A percentile compares a stretch with the other conserved stretches of the same genome.
phyloP scores from a whole-genome alignment of 2,888 invertebrate genomes.

The Heliconius hortense region DNA sequence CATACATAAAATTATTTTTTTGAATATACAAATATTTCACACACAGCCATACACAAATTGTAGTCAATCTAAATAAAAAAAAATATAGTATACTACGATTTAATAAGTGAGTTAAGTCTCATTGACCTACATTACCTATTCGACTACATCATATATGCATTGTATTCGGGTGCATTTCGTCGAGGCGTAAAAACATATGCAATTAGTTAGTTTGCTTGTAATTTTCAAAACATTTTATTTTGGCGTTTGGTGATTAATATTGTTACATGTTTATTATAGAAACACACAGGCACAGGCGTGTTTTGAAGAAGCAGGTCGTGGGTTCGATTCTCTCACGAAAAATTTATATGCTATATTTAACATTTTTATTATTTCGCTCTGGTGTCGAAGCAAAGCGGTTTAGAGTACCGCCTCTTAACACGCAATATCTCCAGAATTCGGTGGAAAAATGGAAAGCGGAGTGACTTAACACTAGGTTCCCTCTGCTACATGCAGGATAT shows the following conservation, averaged over 20 bases:
- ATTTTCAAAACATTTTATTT: conserved; percentile 11
- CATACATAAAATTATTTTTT: not conserved
- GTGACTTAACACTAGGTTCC: too few species aligned
- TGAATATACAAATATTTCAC: not conserved
- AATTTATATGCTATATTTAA: too few species aligned
- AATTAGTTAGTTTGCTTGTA: conserved; percentile 8
- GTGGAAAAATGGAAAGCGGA: too few species aligned
- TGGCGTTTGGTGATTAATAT: not conserved
- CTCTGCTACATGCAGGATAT: too few species aligned
- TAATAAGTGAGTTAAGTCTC: conserved; percentile 21
- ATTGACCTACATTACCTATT: conserved; percentile 27
- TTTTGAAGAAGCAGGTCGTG: too few species aligned
- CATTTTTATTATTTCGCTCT: too few species aligned
- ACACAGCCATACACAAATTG: not conserved
- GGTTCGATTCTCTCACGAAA: too few species aligned
- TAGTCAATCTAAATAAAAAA: conserved; percentile 11
- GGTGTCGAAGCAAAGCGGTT: too few species aligned
- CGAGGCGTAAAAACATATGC: conserved; percentile 14
- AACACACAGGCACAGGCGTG: too few species aligned
- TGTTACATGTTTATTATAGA: not conserved
- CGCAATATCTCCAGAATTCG: too few species aligned
- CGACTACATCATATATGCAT: conserved; percentile 20
- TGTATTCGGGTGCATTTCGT: conserved; percentile 16
- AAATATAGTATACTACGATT: conserved; percentile 1
- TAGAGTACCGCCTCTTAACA: too few species aligned